Percentiles rank a stretch among this genome's conserved stretches.
Evolutionary conservation across 2,888 invertebrate genomes (phyloP).

Genomic region (Plebejus melissa): DNA sequence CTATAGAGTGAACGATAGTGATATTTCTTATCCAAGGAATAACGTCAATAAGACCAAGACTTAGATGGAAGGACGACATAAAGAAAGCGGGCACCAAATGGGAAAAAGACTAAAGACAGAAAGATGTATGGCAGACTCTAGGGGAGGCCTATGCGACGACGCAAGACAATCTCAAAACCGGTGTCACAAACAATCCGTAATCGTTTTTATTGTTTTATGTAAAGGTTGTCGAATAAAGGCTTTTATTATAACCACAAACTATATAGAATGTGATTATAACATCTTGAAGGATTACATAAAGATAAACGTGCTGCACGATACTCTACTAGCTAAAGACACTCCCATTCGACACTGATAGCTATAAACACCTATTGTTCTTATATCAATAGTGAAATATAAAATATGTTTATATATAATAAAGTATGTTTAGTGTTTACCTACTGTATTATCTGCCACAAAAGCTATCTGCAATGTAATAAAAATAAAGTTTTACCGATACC

Average conservation of each 20-base stretch:
- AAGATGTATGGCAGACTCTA: no score
- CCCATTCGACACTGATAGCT: background rate
- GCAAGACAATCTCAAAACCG: no score
- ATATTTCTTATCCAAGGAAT: no score
- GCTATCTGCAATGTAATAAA: conserved; percentile 8
- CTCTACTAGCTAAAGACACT: background rate
- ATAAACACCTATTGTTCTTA: conserved; percentile 2
- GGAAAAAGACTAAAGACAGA: no score
- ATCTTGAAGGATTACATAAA: background rate
- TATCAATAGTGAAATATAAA: background rate
- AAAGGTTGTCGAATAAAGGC: background rate
- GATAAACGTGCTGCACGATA: background rate
- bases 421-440: background rate
- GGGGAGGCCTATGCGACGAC: no score
- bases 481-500: background rate
- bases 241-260: background rate
- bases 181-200: no score
- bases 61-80: no score
- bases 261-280: background rate
- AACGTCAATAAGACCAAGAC: no score
- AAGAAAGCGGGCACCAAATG: no score
- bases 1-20: no score
- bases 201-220: no score
- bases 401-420: background rate
- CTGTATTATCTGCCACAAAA: background rate